Base-by-base conservation (phyloP, 2,888 invertebrate species). In the Hydroisotoma schaefferi region DNA sequence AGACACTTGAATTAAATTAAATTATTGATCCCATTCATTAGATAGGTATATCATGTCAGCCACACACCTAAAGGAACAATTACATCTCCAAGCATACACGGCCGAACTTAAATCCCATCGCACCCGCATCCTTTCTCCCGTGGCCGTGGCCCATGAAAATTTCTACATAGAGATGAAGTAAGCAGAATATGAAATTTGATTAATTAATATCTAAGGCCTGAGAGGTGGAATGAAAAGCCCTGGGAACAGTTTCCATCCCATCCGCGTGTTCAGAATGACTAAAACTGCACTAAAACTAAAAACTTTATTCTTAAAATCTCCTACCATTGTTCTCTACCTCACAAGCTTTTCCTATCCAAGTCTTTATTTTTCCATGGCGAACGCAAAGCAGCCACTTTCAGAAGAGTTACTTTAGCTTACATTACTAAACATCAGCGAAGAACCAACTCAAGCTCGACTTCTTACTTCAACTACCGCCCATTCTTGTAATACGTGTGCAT, bases 171-270 rank as follows among this genome's bases (percentile, higher is more conserved):
- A 40, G 40, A 40, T 46, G 25, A 46, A 46, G 46, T 12, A 46
- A 46, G 46, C 25, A 46, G 46, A 46, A 46, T 46, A 22, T 51
- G 57, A 63, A 63, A 63, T 59, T 59, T 63, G 63, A 59, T 63
- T 59, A 63, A 63, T 63, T 63, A 59, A 59, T 63, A 59, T 56
- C 59, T 59, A n/a, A n/a, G n/a, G n/a, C n/a, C n/a, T n/a, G n/a
- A n/a, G 55, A 63, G 55, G 55, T 56, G 40, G 51, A 37, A 29
- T 33, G 23, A 52, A 29, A 18, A 46, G 20, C 12, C 10, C 46
- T 46, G 20, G 6, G 6, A 23, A 25, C 23, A 6, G 6, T 25
- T 20, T 25, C 43, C 18, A 4, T 20, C 46, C 25, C 46, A 23
- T 46, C 46, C 46, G 23, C 46, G 46, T 46, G 46, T 46, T 20